Percentiles rank a stretch among this genome's conserved stretches.
phyloP scores from a whole-genome alignment of 2,797 vertebrate species.

The Limnodromus scolopaceus region DNA sequence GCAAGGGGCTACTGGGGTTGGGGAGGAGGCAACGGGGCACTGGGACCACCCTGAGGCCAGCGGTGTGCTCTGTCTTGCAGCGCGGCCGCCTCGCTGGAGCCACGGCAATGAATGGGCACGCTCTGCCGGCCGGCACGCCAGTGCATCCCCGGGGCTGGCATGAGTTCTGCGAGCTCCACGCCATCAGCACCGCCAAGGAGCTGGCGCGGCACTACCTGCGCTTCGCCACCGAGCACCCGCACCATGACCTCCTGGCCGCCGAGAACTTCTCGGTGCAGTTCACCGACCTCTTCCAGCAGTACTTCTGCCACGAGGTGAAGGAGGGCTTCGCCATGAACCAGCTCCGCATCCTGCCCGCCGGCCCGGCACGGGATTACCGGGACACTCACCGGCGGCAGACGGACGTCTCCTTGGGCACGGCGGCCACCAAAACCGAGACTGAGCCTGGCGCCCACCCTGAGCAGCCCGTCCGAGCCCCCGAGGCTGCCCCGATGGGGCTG shows the following conservation, averaged over 20 bases:
- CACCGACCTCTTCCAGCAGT: conserved; percentile 92
- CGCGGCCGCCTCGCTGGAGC: conserved; percentile 83
- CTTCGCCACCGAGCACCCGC: conserved; percentile 87
- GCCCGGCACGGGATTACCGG: conserved; percentile 89
- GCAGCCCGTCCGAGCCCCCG: conserved; percentile 54
- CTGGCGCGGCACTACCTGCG: conserved; percentile 92
- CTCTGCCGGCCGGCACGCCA: conserved; percentile 86
- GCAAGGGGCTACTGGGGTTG: rapidly evolving
- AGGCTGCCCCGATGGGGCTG: conserved; percentile 33
- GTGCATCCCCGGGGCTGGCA: conserved; percentile 89
- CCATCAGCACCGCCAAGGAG: conserved; percentile 89
- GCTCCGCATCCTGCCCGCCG: conserved; percentile 77
- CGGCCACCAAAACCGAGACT: conserved; percentile 69
- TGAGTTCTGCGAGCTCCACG: conserved; percentile 98
- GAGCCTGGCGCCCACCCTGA: conserved; percentile 73
- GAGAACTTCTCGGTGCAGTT: conserved; percentile 94
- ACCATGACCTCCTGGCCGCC: conserved; percentile 87
- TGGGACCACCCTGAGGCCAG: background rate
- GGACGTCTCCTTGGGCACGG: conserved; percentile 62
- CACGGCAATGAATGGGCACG: conserved; percentile 97
- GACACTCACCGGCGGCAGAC: conserved; percentile 80
- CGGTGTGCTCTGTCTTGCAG: conserved; percentile 73
- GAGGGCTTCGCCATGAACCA: conserved; percentile 80
- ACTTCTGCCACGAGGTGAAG: conserved; percentile 92
- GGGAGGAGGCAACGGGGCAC: rapidly evolving